These are phyloP conservation scores for Schizaphis graminum DNA, from an alignment of 2,888 invertebrate genomes.

Conservation along the genomic window DNA sequence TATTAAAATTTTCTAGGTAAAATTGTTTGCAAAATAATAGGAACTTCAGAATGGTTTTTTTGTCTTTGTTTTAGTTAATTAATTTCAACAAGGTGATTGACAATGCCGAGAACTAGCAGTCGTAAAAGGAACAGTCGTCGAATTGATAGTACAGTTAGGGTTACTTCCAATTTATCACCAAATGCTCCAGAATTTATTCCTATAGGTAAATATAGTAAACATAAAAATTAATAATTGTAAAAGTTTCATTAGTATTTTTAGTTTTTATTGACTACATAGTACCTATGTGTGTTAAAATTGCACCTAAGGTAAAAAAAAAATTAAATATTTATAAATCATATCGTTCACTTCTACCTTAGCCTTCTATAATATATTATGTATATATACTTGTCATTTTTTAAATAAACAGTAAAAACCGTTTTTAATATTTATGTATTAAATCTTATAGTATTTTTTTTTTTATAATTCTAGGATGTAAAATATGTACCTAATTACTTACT, in stretches of 20 bases:
- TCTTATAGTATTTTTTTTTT: not conserved
- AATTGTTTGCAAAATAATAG: not conserved
- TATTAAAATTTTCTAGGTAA: not conserved
- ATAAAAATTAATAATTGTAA: not conserved
- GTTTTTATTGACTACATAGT: too few relatives aligned
- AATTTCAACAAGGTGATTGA: not conserved
- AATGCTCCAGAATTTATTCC: constrained; percentile 61
- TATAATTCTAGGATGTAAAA: not conserved
- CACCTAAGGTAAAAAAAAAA: not conserved
- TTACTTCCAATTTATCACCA: constrained; percentile 49
- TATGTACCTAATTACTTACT: not conserved
- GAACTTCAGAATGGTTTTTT: not conserved
- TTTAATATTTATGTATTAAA: not conserved
- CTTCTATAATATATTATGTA: too few relatives aligned
- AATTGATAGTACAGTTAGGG: not conserved
- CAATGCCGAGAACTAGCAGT: constrained; percentile 46
- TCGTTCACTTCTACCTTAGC: too few relatives aligned
- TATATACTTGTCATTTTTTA: too few relatives aligned
- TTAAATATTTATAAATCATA: too few relatives aligned
- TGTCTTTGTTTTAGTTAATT: not conserved
- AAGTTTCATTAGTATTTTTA: not conserved
- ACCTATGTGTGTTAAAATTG: not conserved
- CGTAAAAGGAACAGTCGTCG: constrained; percentile 31
- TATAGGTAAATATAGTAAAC: not conserved
- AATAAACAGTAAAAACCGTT: too few relatives aligned